Evolutionary conservation across 2,888 invertebrate genomes (phyloP).

Genomic region (Hesperia comma): DNA sequence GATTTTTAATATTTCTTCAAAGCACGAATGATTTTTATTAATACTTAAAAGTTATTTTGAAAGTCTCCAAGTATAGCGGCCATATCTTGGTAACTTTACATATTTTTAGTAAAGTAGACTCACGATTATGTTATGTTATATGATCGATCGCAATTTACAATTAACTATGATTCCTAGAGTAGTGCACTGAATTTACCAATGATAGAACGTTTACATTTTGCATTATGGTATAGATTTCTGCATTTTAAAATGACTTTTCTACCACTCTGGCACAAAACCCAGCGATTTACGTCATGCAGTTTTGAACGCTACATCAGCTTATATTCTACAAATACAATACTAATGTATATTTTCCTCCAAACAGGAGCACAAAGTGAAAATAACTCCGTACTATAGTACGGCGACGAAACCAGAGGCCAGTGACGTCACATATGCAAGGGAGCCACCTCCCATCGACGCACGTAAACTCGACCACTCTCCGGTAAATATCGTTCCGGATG

Average conservation of each 20-base stretch:
- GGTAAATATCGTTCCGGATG: conserved; percentile 56
- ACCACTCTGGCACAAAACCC: conserved; percentile 35
- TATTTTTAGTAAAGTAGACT: not conserved
- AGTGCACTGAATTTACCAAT: conserved; percentile 8
- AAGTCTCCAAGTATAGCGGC: not conserved
- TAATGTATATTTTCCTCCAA: conserved; percentile 37
- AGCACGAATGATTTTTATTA: not conserved
- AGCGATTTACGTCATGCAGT: conserved; percentile 4
- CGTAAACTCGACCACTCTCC: conserved; percentile 56
- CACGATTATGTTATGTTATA: not conserved
- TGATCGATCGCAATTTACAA: not conserved
- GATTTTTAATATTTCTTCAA: not conserved
- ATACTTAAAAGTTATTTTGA: not conserved
- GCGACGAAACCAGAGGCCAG: conserved; percentile 60
- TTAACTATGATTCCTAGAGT: not conserved
- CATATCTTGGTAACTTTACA: not conserved
- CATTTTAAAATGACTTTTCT: conserved; percentile 10
- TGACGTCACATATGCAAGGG: conserved; percentile 58
- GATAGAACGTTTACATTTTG: not conserved
- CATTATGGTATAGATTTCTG: not conserved
- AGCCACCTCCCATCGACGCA: conserved; percentile 52
- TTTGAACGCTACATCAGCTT: conserved; percentile 2
- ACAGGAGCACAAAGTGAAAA: conserved; percentile 71
- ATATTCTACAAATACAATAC: not conserved
- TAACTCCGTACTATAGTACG: conserved; percentile 69